Percentiles rank a stretch among this genome's conserved stretches.
phyloP scores from a whole-genome alignment of 2,888 invertebrate species.

The Lumbricus terrestris region DNA sequence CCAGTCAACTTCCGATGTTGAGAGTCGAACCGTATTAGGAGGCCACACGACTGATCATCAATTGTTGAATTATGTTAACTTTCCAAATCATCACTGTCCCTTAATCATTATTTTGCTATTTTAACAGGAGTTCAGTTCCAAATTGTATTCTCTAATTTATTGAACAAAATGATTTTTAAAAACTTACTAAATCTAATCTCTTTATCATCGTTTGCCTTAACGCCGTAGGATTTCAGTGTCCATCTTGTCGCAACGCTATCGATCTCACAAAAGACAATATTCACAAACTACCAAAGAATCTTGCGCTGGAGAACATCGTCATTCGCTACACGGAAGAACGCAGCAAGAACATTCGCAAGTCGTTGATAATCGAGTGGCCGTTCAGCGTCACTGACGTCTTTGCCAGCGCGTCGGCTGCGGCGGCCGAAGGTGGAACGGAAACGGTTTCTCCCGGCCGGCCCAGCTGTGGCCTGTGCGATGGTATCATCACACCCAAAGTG shows the following conservation, averaged over 20 bases:
- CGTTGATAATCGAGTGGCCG: slow-evolving; percentile 44
- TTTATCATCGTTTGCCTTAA: not conserved
- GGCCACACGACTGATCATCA: too few relatives aligned
- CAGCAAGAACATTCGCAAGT: slow-evolving; percentile 45
- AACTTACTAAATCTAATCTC: not conserved
- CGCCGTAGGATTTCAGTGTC: slow-evolving; percentile 42
- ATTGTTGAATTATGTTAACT: not conserved
- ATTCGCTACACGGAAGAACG: slow-evolving; percentile 53
- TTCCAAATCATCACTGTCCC: not conserved
- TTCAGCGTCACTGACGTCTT: slow-evolving; percentile 25
- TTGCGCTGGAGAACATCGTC: slow-evolving; percentile 54
- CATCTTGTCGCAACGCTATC: slow-evolving; percentile 49
- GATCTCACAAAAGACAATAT: slow-evolving; percentile 43
- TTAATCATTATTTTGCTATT: too few relatives aligned
- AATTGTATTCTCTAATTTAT: not conserved
- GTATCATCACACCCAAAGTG: slow-evolving; percentile 31
- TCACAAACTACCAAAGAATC: slow-evolving; percentile 48
- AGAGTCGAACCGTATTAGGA: too few relatives aligned
- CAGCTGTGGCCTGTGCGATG: slow-evolving; percentile 50
- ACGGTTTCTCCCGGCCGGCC: slow-evolving; percentile 23
- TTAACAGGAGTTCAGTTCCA: not conserved
- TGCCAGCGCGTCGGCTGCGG: slow-evolving; percentile 18
- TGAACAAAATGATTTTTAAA: not conserved
- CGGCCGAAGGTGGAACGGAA: slow-evolving; percentile 25
- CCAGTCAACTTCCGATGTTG: too few relatives aligned